Evolutionary conservation across 2,113 vertebrate genomes (phyloP), one percentile per base, ranked within the genome.

Genomic region (Calypte anna): DNA sequence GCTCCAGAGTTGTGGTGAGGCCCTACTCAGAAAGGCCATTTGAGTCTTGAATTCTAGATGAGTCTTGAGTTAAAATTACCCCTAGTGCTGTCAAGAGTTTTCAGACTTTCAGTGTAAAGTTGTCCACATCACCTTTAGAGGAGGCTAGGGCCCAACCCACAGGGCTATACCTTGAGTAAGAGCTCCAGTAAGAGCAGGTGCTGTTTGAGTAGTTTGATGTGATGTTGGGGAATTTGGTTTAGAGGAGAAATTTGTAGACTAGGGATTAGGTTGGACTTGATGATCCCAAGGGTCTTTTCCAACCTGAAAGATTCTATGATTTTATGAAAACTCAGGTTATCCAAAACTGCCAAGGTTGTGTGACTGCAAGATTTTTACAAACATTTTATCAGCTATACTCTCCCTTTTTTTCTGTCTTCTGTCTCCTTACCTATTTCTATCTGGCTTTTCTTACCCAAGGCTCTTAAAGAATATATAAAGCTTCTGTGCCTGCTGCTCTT

Each of bases 391-490:
- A 61, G 14, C 75, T 81, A 59, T 27, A 73, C 30, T 84, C 44
- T 73, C 59, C 58, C 28, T 85, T 48, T 69, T 89, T 89, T 88
- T 53, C 64, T 83, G 43, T 94, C 25, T 90, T 91, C 76, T 78
- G 48, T 70, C 85, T 72, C 24, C 75, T 78, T 80, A 93, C 93
- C 61, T 96, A 91, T 91, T 96, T 95, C 61, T 90, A 72, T 93
- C 85, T 70, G 44, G 6, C 40, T 91, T 93, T 85, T 90, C 76
- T 91, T 93, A 78, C 67, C 30, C 61, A 57, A 61, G 50, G 51
- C 69, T 93, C 33, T n/a, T 78, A 57, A 53, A 67, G 55, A 88
- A 83, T 90, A 77, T 88, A 63, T 93, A 86, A 68, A 92, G 48
- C 84, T 72, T 88, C 61, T 38, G 72, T 92, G 70, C 78, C 78